A percentile compares a stretch with the other conserved stretches of the same genome.
Evolutionary conservation across 1,140 invertebrate species (phyloP).

Genomic region (Ectropis grisescens): DNA sequence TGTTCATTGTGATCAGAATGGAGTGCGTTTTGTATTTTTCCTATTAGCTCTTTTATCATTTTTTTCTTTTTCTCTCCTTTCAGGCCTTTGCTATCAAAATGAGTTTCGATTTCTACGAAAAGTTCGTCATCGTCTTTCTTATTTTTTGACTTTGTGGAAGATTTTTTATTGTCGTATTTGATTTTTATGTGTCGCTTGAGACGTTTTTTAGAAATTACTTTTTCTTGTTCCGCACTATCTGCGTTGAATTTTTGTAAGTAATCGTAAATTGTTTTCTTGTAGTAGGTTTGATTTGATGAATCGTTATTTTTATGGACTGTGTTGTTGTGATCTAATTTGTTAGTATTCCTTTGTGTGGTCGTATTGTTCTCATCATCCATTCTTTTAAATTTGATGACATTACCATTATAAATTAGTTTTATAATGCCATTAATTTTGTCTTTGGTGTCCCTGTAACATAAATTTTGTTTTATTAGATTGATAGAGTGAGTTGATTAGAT

Average conservation of each 20-base stretch:
- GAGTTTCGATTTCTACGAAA: conserved; percentile 58
- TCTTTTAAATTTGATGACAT: conserved; percentile 23
- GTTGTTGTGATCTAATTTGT: too few species aligned
- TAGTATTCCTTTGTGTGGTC: too few species aligned
- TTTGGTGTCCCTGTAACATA: conserved; percentile 19
- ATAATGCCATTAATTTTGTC: conserved; percentile 30
- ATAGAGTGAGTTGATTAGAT: too few species aligned
- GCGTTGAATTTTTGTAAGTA: conserved; percentile 25
- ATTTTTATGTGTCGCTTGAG: conserved; percentile 39
- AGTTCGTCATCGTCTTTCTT: conserved; percentile 37
- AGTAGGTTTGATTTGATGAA: too few species aligned
- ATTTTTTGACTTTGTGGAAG: conserved; percentile 8
- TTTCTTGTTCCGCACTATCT: conserved; percentile 6
- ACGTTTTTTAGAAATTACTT: conserved; percentile 20
- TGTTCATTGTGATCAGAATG: conserved; percentile 21
- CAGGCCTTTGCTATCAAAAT: conserved; percentile 44
- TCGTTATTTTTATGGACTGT: too few species aligned
- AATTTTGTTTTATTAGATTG: too few species aligned
- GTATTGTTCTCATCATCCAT: conserved; percentile 11
- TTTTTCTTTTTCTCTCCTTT: conserved; percentile 50
- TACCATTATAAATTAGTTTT: conserved; percentile 41
- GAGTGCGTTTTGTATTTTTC: conserved; percentile 52
- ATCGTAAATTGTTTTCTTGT: conserved; percentile 26
- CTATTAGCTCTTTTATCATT: conserved; percentile 35
- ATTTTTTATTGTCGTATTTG: conserved; percentile 15